phyloP scores from a whole-genome alignment of 2,113 vertebrate species.

The Cyanistes caeruleus region DNA sequence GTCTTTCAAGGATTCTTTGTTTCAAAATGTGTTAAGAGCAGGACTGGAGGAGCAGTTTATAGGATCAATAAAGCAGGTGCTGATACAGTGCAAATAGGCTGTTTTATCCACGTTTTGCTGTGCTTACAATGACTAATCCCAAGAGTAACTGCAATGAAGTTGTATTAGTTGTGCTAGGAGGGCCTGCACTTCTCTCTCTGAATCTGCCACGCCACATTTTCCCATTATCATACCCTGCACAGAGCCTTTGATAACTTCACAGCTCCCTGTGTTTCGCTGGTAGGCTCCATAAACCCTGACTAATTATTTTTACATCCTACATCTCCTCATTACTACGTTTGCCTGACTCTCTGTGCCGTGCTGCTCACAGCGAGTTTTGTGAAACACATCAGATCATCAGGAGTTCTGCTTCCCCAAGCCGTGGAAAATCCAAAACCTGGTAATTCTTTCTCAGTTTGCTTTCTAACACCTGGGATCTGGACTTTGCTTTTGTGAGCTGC shows the following conservation, averaged over 20 bases:
- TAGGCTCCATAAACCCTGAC: conserved; percentile 7
- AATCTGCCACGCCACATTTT: background rate
- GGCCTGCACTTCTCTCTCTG: background rate
- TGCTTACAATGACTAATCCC: background rate
- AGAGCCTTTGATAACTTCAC: conserved; percentile 3
- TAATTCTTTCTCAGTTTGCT: background rate
- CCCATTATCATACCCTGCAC: background rate
- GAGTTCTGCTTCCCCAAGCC: background rate
- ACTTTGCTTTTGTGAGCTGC: background rate
- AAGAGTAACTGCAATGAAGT: background rate
- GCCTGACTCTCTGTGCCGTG: background rate
- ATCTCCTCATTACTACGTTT: background rate
- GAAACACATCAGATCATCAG: background rate
- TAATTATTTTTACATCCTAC: conserved; percentile 47
- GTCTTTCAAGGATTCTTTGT: background rate
- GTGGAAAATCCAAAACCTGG: background rate
- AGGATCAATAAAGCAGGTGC: background rate
- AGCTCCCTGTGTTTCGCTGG: background rate
- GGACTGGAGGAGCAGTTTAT: background rate
- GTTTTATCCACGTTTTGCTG: background rate
- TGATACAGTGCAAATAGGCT: background rate
- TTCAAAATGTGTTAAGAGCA: background rate
- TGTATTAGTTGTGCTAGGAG: background rate
- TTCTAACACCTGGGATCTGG: background rate
- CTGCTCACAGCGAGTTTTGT: conserved; percentile 22